Base-by-base conservation (phyloP, 2,797 vertebrate species). In the Pseudomugil gertrudae region DNA sequence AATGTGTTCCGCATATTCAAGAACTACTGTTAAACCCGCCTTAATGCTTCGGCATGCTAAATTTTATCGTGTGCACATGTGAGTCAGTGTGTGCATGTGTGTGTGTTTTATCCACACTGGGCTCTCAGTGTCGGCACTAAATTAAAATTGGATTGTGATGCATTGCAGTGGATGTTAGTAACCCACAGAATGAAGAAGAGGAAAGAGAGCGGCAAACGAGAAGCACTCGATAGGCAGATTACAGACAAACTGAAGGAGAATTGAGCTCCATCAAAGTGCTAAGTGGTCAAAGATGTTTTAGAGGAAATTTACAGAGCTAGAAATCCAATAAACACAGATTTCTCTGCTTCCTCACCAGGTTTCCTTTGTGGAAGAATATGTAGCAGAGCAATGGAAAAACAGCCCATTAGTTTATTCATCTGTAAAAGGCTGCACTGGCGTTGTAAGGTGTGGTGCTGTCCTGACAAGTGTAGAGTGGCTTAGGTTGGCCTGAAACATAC, bases 101-200 rank as follows among this genome's bases (percentile, higher is more conserved):
- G 57, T 62, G 72, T 52, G 59, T 76, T 85, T 86, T 72, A 75
- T 79, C 73, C 85, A 87, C 76, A 69, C 75, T 51, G 69, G 81
- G 74, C 9, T 74, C 78, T 87, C 74, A 2, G 73, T 81, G 78
- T 79, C 82, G 79, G 85, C 30, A 63, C 73, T 83, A 89, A 91
- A 92, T 93, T 87, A 90, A 92, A 92, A 91, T 90, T 90, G 89
- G 86, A 91, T 91, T 82, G 87, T 92, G 92, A 92, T 93, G 91
- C 92, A 93, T 89, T 92, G 92, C 91, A 92, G 92, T 86, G 72
- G 88, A 89, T 85, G 79, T 84, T 83, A 82, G 75, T 74, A 90
- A 80, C 84, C 79, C 81, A 66, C 19, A 61, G 79, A 85, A 87
- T 74, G 84, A 84, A 84, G 57, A 74, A 62, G 74, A 74, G 58